Evolutionary conservation across 2,888 invertebrate species (phyloP), one percentile per base, ranked within the genome.

Genomic region (Pollenia angustigena): DNA sequence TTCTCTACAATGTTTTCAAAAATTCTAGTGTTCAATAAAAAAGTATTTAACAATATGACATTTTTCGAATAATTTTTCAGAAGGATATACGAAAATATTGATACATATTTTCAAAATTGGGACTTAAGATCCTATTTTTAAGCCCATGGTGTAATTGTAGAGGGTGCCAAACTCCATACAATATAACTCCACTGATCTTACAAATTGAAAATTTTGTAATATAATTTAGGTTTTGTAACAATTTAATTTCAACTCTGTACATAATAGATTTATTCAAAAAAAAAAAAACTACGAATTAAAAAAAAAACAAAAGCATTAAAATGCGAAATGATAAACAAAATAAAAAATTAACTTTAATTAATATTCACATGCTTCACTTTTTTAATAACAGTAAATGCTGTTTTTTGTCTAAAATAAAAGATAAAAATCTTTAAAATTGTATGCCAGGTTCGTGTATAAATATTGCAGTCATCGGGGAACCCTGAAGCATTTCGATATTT

Each of bases 341-440:
- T 9, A 40, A 42, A 50, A 64, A 64, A 48, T n/a, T 44, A 75
- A 32, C 52, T 68, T 62, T 83, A 83, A 83, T 85, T 74, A 48
- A 62, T 74, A 52, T 75, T 16, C 64, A 56, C 79, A 80, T 85
- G 84, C 79, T 54, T 54, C 42, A 50, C 48, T 62, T 64, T 60
- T 56, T 46, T 42, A 83, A 82, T 74, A 69, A 56, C 32, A 64
- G 71, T 75, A 80, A 74, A 71, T 56, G 64, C 60, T 12, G 23
- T 69, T 76, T 81, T 64, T 64, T 85, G 14, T 66, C 71, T 58
- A 72, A 66, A 58, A 72, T 74, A 46, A 46, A 75, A 81, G 76
- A 85, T 85, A n/a, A 85, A 58, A 46, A 81, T 85, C 66, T 81
- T 75, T 18, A 42, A 85, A 75, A 62, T 74, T 62, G 11, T 14